Percentiles rank a stretch among this genome's conserved stretches.
Conservation (phyloP, 1,140 invertebrate genomes). For the Drosophila punjabiensis region DNA sequence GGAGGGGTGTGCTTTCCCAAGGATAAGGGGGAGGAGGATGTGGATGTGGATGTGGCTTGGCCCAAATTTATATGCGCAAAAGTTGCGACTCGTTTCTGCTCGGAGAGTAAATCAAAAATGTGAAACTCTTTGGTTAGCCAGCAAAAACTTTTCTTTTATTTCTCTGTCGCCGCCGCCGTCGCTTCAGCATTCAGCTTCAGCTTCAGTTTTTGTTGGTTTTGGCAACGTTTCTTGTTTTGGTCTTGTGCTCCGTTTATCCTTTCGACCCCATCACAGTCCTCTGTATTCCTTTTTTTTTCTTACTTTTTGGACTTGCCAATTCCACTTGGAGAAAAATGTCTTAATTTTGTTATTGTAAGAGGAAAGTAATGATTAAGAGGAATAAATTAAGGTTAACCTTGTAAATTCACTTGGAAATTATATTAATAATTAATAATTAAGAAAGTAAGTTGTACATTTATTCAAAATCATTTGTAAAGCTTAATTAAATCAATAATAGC, state of each 20-base stretch:
- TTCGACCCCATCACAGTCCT: constrained; percentile 17
- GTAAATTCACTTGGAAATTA: background rate
- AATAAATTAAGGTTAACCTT: background rate
- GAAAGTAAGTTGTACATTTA: background rate
- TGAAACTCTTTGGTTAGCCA: constrained; percentile 69
- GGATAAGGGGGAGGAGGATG: background rate
- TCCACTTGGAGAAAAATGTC: constrained; percentile 14
- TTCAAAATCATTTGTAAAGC: background rate
- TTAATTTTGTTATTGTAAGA: background rate
- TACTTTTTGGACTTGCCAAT: too few species aligned
- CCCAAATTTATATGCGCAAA: constrained; percentile 77
- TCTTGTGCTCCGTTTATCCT: constrained; percentile 27
- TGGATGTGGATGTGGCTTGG: constrained; percentile 15
- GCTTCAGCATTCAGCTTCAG: constrained; percentile 10
- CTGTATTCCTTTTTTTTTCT: background rate
- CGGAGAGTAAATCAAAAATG: constrained; percentile 75
- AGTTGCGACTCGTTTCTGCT: constrained; percentile 49
- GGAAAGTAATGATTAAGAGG: background rate
- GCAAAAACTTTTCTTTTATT: constrained; percentile 56
- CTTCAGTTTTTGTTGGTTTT: constrained; percentile 23
- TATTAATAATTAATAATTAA: too few species aligned
- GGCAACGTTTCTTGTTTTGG: constrained; percentile 40
- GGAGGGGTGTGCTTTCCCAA: background rate
- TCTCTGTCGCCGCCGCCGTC: constrained; percentile 8
- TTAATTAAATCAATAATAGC: too few species aligned